Percentiles rank a stretch among this genome's conserved stretches.
These are phyloP conservation scores for Xenentodon cancila DNA, from an alignment of 2,797 vertebrate species.

Conservation along the genomic window DNA sequence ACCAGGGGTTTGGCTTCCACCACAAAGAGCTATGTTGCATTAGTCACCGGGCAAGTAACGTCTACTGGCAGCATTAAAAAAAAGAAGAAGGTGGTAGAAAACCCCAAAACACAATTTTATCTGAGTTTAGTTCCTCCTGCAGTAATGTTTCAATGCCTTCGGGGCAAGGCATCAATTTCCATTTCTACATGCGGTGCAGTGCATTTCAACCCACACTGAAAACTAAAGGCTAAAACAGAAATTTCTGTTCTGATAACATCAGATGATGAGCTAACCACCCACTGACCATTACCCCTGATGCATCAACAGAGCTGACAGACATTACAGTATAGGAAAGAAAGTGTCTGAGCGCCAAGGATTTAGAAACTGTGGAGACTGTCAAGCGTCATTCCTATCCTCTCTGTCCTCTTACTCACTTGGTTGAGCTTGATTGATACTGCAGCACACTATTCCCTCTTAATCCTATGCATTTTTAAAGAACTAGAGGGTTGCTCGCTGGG, in stretches of 20 bases:
- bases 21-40: constrained; percentile 26
- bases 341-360: constrained; percentile 28
- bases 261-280: constrained; percentile 40
- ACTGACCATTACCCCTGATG: constrained; percentile 26
- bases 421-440: constrained; percentile 77
- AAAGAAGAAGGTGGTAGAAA: constrained; percentile 7
- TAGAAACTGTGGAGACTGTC: constrained; percentile 58
- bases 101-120: constrained; percentile 20
- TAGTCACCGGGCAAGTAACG: constrained; percentile 31
- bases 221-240: constrained; percentile 32
- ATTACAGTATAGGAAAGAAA: constrained; percentile 23
- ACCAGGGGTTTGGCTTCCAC: constrained; percentile 50
- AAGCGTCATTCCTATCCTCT: constrained; percentile 62
- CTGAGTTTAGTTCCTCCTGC: constrained; percentile 38
- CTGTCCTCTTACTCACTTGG: constrained; percentile 68
- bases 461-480: constrained; percentile 86
- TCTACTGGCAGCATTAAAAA: constrained; percentile 14
- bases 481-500: constrained; percentile 61
- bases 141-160: constrained; percentile 19
- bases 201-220: constrained; percentile 34
- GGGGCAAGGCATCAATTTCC: constrained; percentile 36
- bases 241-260: constrained; percentile 25
- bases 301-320: constrained; percentile 10
- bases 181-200: constrained; percentile 12
- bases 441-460: constrained; percentile 72